Conservation (phyloP, 2,888 invertebrate species). For the Thymelicus lineola region DNA sequence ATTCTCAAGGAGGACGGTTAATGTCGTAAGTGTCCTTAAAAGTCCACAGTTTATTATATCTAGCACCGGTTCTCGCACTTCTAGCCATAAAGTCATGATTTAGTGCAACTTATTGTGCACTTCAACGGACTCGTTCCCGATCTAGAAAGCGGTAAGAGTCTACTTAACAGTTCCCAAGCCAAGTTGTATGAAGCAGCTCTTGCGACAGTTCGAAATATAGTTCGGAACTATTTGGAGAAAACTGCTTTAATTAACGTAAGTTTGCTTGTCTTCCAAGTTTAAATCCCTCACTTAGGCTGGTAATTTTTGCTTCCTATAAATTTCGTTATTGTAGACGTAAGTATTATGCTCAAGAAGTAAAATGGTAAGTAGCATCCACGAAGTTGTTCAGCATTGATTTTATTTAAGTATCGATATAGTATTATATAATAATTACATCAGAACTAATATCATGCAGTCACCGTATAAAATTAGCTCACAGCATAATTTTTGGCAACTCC, state of each 20-base stretch:
- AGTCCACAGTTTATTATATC: neutral
- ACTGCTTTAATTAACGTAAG: slow-evolving; percentile 21
- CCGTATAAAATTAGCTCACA: neutral
- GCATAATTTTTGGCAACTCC: neutral
- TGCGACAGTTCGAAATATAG: slow-evolving; percentile 16
- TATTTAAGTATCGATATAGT: too few species aligned
- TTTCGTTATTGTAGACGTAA: too few species aligned
- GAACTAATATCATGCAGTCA: neutral
- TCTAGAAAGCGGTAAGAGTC: slow-evolving; percentile 5
- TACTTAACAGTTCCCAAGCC: slow-evolving; percentile 18
- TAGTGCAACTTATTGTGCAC: slow-evolving; percentile 16
- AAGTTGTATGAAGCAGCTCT: slow-evolving; percentile 13
- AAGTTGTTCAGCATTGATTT: too few species aligned
- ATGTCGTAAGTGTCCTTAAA: neutral
- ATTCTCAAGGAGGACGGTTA: neutral
- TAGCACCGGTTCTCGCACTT: neutral
- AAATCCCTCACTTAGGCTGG: neutral
- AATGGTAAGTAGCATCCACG: too few species aligned
- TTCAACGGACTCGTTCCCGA: slow-evolving; percentile 6
- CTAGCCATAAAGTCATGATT: slow-evolving; percentile 5
- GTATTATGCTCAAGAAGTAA: too few species aligned
- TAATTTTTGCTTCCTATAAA: neutral
- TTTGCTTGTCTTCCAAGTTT: neutral
- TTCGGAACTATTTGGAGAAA: slow-evolving; percentile 15
- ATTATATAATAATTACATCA: too few species aligned